These are phyloP conservation scores for Archaeoteleia sp. DNA, from an alignment of 2,888 invertebrate species.

Conservation along the genomic window DNA sequence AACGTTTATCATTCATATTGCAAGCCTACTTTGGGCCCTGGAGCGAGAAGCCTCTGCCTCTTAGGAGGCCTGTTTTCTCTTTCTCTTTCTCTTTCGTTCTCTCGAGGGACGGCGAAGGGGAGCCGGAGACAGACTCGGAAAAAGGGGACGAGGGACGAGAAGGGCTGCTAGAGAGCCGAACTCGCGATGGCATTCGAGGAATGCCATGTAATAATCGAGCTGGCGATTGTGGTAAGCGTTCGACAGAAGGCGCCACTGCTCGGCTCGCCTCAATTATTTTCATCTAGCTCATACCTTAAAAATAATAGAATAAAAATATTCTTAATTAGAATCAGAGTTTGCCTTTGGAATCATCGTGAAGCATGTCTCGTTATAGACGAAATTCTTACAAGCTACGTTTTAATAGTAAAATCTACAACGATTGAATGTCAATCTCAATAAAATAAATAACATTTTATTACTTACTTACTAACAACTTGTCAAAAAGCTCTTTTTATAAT, in stretches of 20 bases:
- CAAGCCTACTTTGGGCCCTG: conserved; percentile 55
- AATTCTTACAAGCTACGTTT: too few species aligned
- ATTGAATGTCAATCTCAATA: too few species aligned
- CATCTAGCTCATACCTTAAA: conserved; percentile 5
- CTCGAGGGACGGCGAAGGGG: conserved; percentile 50
- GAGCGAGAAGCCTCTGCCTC: conserved; percentile 57
- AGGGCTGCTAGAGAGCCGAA: conserved; percentile 50
- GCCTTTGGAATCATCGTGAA: too few species aligned
- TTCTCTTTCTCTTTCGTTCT: conserved; percentile 2
- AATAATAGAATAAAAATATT: too few species aligned
- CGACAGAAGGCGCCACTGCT: conserved; percentile 70
- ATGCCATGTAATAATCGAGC: conserved; percentile 74
- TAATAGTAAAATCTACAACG: too few species aligned
- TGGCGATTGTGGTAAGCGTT: conserved; percentile 61
- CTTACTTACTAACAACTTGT: too few species aligned
- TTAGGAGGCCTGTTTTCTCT: conserved; percentile 54
- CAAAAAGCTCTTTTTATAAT: too few species aligned
- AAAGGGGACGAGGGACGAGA: conserved; percentile 54
- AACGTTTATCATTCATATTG: conserved; percentile 61
- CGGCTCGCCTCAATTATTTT: conserved; percentile 57
- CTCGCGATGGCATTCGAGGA: conserved; percentile 71
- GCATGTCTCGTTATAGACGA: too few species aligned
- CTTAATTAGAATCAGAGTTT: too few species aligned
- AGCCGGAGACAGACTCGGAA: conserved; percentile 44
- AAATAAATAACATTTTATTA: too few species aligned